Conservation (phyloP, 2,888 invertebrate species). For the Griposia aprilina region DNA sequence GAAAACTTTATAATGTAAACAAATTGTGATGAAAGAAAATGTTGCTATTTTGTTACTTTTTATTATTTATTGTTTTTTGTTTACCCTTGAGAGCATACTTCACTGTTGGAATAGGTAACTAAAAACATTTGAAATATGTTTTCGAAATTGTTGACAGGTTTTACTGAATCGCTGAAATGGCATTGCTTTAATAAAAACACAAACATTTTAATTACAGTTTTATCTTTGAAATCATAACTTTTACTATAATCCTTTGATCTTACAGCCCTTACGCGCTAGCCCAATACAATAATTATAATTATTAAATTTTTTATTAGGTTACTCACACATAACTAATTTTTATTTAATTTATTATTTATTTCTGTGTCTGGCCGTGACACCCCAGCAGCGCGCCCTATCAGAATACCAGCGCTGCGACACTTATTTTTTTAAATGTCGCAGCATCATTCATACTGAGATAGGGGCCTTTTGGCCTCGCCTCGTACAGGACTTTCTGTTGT, state of each 20-base stretch:
- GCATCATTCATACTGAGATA: too few relatives aligned
- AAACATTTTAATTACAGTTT: background rate
- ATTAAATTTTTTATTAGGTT: too few relatives aligned
- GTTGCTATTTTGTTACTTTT: background rate
- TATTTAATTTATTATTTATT: too few relatives aligned
- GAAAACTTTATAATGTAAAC: background rate
- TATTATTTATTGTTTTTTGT: background rate
- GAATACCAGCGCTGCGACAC: too few relatives aligned
- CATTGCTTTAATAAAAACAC: background rate
- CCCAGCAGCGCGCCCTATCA: too few relatives aligned
- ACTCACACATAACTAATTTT: too few relatives aligned
- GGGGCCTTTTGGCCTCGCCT: too few relatives aligned
- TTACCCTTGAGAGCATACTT: background rate
- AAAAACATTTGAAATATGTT: background rate
- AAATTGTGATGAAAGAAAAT: conserved; percentile 2
- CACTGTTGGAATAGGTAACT: too few relatives aligned
- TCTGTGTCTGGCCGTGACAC: too few relatives aligned
- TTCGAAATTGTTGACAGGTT: background rate
- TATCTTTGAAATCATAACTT: background rate
- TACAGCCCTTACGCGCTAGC: background rate
- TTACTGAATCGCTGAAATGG: background rate
- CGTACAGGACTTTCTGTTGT: too few relatives aligned
- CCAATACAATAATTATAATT: background rate
- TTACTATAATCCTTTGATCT: background rate
- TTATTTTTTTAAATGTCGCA: too few relatives aligned